Conservation (phyloP, 1,140 invertebrate species). For the Macrosteles quadrilineatus region DNA sequence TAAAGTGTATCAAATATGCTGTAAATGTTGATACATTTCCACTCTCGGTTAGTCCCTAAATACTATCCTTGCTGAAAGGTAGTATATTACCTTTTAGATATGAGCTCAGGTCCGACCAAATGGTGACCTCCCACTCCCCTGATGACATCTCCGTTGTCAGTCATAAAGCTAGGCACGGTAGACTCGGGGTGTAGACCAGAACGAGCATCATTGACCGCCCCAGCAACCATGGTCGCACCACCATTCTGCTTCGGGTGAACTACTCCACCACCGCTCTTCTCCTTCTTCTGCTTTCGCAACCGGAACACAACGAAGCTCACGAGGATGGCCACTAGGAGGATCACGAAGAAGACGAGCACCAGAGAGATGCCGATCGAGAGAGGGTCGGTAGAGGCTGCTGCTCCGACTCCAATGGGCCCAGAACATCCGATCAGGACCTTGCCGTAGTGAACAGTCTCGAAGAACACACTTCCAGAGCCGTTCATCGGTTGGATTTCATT, state of each 20-base stretch:
- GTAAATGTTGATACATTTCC: no score
- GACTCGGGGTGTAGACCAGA: constrained; percentile 45
- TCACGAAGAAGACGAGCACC: constrained; percentile 92
- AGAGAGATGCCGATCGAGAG: constrained; percentile 88
- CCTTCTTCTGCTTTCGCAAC: constrained; percentile 78
- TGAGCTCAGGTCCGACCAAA: constrained; percentile 73
- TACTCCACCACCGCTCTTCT: constrained; percentile 68
- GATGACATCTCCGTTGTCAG: constrained; percentile 66
- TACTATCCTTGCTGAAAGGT: no score
- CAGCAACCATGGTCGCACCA: constrained; percentile 53
- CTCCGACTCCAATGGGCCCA: constrained; percentile 69
- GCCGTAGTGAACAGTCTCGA: constrained; percentile 65
- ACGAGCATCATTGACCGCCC: constrained; percentile 38
- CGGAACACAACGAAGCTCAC: constrained; percentile 89
- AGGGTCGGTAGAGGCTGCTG: constrained; percentile 77
- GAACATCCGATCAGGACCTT: constrained; percentile 68
- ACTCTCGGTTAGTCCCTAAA: no score
- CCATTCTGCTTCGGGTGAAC: constrained; percentile 57
- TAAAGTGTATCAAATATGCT: no score
- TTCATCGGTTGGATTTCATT: constrained; percentile 87
- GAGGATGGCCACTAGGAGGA: constrained; percentile 82
- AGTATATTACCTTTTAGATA: constrained; percentile 78
- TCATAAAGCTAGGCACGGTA: constrained; percentile 60
- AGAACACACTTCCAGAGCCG: constrained; percentile 79
- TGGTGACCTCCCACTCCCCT: constrained; percentile 66